Base-by-base conservation (phyloP, 30 jellyfish, hydroid and myxozoan genomes). In the Rhopilema esculentum region DNA sequence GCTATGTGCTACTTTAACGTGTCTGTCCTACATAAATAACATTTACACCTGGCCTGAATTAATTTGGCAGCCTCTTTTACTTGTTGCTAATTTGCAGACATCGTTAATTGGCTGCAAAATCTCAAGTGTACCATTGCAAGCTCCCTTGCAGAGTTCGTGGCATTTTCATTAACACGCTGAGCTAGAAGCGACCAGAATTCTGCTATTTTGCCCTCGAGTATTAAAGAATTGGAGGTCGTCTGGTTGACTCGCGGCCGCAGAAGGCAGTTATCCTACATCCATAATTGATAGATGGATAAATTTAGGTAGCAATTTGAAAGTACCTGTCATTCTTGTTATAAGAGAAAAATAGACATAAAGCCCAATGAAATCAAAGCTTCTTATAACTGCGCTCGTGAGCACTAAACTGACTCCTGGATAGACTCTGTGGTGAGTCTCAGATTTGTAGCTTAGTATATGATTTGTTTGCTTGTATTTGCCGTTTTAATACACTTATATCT, bases 331-430 rank as follows among this genome's bases (percentile, higher is more conserved):
- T 33, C 69, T 30, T 33, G 69, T 33, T 66, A 33, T 33, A 29
- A 66, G 16, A 18, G 27, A 73, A 19, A 73, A 32, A 33, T 18
- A 40, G 84, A 48, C 19, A 17, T 22, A 8, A 33, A 1, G 69
- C 27, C 84, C 84, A 73, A 31, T 32, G 84, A 73, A 30, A 32
- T 73, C 69, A 73, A 73, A 73, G 22, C 84, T 73, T 73, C 84
- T 73, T 73, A 73, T 32, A 18, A 18, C 69, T 20, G 84, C 22
- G 49, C 84, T 68, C 30, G 64, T 8, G 24, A 73, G 19, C 57
- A 30, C 69, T 30, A 33, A 31, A 20, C 40, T 31, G 69, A 17
- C 69, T 66, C 33, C 69, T 22, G 19, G 28, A 73, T 73, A 73
- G 40, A 73, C 22, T 16, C 84, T 73, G 84, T 73, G 84, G 84